Base-by-base conservation (phyloP, 2,888 invertebrate species). In the Dolichopus griseipennis region DNA sequence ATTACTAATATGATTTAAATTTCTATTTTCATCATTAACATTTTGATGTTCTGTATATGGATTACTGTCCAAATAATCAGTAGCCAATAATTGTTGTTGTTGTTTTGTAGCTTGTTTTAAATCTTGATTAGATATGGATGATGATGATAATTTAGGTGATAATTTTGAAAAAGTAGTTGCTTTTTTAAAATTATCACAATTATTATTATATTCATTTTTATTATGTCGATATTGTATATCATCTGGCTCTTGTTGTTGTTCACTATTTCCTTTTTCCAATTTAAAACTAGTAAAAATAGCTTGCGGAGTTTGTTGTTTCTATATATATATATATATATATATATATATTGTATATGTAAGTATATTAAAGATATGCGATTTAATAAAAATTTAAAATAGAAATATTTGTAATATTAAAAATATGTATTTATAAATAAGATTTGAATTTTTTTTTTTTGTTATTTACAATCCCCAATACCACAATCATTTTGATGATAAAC, bases 251-350 rank as follows among this genome's bases (percentile, higher is more conserved):
- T 52, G n/a, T 52, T 64, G 65, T 20, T 71, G 69, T 62, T 65
- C 66, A 5, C 41, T 21, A 74, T n/a, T n/a, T n/a, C 82, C 82
- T 82, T 93, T 94, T 21, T 95, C 94, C 71, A 95, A 84, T 78
- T 95, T 95, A 79, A 95, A 95, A 73, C 93, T 94, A 21, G 95
- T 94, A 79, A 95, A 95, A 73, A 95, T 93, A 1, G 95, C 95
- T 81, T 95, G 92, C 0, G 93, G 94, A 43, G 91, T 89, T 74
- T 89, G 83, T 70, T 85, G 83, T 1, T 87, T 83, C 83, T 88
- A 77, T 75, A 74, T 71, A 75, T 76, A 75, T 71, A 27, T 27
- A 27, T 27, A n/a, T n/a, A n/a, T n/a, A n/a, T n/a, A n/a, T n/a
- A n/a, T n/a, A n/a, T n/a, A n/a, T n/a, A n/a, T n/a, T n/a, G n/a